phyloP scores from a whole-genome alignment of 2,113 vertebrate species.

The Monopterus albus region DNA sequence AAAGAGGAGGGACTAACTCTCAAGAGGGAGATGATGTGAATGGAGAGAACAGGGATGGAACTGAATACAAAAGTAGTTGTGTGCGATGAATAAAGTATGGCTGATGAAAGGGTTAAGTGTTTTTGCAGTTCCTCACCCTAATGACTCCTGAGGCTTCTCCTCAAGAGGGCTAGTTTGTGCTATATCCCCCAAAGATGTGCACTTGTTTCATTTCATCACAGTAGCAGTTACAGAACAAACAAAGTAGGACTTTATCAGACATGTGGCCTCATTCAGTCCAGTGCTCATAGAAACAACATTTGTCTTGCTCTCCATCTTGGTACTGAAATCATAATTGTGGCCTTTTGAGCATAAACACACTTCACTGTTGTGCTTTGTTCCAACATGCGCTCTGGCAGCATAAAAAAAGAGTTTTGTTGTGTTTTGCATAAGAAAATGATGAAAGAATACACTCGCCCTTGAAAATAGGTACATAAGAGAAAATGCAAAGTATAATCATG shows the following conservation, averaged over 20 bases:
- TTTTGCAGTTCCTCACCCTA: slow-evolving; percentile 58
- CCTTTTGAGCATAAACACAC: slow-evolving; percentile 59
- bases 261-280: slow-evolving; percentile 74
- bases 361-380: slow-evolving; percentile 24
- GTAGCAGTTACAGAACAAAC: slow-evolving; percentile 44
- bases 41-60: slow-evolving; percentile 34
- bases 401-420: slow-evolving; percentile 16
- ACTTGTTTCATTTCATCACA: slow-evolving; percentile 8
- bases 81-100: slow-evolving; percentile 42
- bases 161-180: slow-evolving; percentile 42
- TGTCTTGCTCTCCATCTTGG: slow-evolving; percentile 38
- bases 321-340: slow-evolving; percentile 43
- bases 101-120: slow-evolving; percentile 74
- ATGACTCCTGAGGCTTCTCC: slow-evolving; percentile 50
- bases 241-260: slow-evolving; percentile 56
- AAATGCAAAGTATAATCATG: slow-evolving; percentile 21
- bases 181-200: not conserved
- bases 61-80: slow-evolving; percentile 52
- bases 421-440: slow-evolving; percentile 40
- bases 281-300: slow-evolving; percentile 45
- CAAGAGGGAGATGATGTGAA: slow-evolving; percentile 47
- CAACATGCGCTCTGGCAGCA: not conserved
- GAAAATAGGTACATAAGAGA: slow-evolving; percentile 26
- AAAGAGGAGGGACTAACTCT: slow-evolving; percentile 43
- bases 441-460: slow-evolving; percentile 18